Conservation (phyloP, 2,113 vertebrate genomes). For the Pavo muticus region DNA sequence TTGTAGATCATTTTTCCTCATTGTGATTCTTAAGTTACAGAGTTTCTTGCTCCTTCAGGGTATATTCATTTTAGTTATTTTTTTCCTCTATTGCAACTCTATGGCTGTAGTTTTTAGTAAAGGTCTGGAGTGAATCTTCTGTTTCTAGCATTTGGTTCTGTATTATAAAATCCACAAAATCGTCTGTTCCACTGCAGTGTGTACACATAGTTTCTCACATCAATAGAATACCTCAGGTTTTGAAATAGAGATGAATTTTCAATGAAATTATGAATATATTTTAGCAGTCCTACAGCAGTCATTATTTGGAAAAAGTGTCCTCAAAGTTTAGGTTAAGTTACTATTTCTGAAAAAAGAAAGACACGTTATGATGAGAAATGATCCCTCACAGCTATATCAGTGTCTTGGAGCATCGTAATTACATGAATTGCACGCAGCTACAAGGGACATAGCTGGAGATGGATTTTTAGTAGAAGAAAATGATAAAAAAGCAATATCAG, state of each 20-base stretch:
- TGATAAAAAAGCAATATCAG: not conserved
- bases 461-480: not conserved
- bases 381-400: not conserved
- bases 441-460: not conserved
- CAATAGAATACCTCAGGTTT: not conserved
- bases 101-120: not conserved
- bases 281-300: not conserved
- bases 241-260: not conserved
- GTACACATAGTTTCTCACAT: not conserved
- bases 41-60: not conserved
- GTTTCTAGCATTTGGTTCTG: not conserved
- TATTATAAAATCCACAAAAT: not conserved
- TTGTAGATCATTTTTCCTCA: not conserved
- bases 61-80: conserved; percentile 27
- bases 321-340: not conserved
- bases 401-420: not conserved
- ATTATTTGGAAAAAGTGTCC: not conserved
- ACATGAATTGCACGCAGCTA: not conserved
- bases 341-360: not conserved
- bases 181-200: not conserved
- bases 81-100: not conserved
- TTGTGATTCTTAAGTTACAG: conserved; percentile 23
- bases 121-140: not conserved
- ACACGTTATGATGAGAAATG: not conserved
- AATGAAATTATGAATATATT: not conserved